Evolutionary conservation across 2,113 vertebrate genomes (phyloP).

Genomic region (Tupaia tana): DNA sequence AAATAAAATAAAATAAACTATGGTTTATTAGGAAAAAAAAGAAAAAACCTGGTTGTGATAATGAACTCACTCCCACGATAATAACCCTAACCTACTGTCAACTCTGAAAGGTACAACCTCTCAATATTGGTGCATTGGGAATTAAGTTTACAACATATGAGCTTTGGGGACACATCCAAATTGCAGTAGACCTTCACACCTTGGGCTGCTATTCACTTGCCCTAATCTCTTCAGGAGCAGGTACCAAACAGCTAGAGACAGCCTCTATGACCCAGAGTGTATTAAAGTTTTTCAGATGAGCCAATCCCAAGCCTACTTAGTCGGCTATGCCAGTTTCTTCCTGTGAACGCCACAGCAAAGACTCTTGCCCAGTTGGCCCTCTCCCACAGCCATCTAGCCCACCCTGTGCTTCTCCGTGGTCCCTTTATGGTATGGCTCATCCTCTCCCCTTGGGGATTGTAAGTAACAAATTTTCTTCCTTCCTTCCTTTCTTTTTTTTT

Average conservation of each 20-base stretch:
- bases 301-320: background rate
- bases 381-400: background rate
- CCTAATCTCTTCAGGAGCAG: background rate
- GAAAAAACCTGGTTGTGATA: too few species aligned
- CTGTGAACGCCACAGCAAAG: background rate
- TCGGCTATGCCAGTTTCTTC: background rate
- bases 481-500: too few species aligned
- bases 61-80: too few species aligned
- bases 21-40: too few species aligned
- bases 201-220: background rate
- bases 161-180: too few species aligned
- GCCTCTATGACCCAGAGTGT: background rate
- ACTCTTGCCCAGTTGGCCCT: background rate
- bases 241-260: background rate
- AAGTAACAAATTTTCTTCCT: background rate
- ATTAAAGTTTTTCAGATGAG: background rate
- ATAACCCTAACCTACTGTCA: too few species aligned
- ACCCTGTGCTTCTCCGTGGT: background rate
- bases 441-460: background rate
- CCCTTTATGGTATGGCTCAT: accelerated
- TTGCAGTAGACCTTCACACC: background rate
- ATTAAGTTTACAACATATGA: too few species aligned
- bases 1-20: too few species aligned
- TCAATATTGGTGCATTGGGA: too few species aligned
- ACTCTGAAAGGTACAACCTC: too few species aligned